phyloP scores from a whole-genome alignment of 2,797 vertebrate species.

The Smutsia gigantea region DNA sequence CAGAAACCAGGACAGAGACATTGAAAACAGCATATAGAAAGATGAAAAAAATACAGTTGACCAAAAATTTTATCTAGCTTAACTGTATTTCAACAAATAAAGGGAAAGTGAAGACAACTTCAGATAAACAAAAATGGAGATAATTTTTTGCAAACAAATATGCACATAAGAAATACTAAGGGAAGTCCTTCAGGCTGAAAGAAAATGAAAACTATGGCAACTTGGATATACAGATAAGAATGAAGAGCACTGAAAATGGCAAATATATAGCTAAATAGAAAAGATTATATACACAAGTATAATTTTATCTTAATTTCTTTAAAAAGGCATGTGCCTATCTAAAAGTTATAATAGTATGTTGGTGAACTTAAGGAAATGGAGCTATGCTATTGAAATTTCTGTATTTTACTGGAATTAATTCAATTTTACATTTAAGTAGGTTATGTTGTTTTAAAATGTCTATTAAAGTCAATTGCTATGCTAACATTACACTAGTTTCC shows the following conservation, averaged over 20 bases:
- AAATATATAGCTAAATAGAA: neutral
- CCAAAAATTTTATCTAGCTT: neutral
- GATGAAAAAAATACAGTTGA: neutral
- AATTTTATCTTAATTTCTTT: neutral
- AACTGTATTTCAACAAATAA: neutral
- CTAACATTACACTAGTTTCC: neutral
- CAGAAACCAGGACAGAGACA: neutral
- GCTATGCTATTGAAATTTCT: neutral
- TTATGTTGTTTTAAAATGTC: neutral
- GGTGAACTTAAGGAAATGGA: neutral
- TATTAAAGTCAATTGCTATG: neutral
- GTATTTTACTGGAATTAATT: neutral
- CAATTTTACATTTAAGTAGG: neutral
- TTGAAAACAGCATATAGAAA: neutral
- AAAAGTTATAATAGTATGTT: neutral
- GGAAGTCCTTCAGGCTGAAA: neutral
- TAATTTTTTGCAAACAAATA: neutral
- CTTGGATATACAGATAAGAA: neutral
- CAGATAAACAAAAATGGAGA: neutral
- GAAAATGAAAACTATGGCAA: neutral
- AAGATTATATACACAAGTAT: fast-evolving
- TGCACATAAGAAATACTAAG: neutral
- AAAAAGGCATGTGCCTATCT: neutral
- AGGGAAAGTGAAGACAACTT: neutral
- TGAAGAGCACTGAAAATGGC: neutral